These are phyloP conservation scores for Sitta carolinensis DNA, from an alignment of 2,797 vertebrate species.

Conservation along the genomic window DNA sequence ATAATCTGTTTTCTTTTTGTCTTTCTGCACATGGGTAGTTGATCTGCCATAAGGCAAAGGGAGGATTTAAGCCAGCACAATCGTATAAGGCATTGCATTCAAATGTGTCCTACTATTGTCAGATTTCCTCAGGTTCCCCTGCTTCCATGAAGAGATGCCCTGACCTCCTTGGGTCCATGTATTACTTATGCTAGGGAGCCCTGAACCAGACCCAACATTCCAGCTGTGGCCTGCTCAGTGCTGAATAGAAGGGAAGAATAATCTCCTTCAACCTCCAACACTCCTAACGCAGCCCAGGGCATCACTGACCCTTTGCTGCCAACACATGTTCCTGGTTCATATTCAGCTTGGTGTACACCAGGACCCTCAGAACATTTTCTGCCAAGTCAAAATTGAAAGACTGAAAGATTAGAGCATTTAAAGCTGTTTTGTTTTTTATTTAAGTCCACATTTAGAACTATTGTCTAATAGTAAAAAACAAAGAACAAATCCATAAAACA, in stretches of 20 bases:
- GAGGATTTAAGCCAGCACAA: neutral
- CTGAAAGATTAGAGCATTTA: neutral
- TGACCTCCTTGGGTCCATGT: rapidly evolving
- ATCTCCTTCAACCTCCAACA: neutral
- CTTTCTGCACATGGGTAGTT: neutral
- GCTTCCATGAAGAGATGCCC: neutral
- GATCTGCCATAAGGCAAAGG: neutral
- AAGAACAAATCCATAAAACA: neutral
- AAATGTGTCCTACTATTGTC: neutral
- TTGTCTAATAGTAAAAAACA: neutral
- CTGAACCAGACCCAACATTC: neutral
- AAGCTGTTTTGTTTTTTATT: neutral
- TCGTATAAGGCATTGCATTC: neutral
- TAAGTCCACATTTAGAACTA: neutral
- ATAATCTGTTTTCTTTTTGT: neutral
- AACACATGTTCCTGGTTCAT: neutral
- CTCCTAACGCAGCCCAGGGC: neutral
- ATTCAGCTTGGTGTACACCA: neutral
- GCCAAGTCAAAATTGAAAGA: neutral
- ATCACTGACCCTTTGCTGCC: rapidly evolving
- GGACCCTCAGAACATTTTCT: neutral
- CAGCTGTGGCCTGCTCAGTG: neutral
- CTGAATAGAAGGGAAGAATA: neutral
- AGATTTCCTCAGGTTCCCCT: neutral
- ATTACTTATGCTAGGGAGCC: neutral